Conservation (phyloP, 2,888 invertebrate species). For the Lamellibrachia satsuma region DNA sequence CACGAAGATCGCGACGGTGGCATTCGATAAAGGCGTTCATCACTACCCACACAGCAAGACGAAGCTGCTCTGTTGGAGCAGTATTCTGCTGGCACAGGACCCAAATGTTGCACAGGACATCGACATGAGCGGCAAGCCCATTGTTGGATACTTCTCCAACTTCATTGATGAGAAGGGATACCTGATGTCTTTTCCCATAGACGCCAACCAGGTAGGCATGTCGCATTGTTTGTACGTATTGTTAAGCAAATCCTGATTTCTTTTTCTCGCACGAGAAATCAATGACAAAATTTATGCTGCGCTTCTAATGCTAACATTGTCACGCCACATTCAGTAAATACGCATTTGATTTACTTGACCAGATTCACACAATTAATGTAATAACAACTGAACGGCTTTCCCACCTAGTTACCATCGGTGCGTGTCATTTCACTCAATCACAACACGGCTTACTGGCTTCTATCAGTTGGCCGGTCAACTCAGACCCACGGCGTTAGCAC, state of each 20-base stretch:
- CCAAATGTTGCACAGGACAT: conserved; percentile 39
- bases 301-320: neutral
- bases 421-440: neutral
- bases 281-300: neutral
- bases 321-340: neutral
- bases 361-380: neutral
- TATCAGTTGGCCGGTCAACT: neutral
- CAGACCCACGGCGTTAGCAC: neutral
- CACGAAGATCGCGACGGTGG: conserved; percentile 31
- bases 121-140: conserved; percentile 38
- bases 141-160: conserved; percentile 45
- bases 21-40: conserved; percentile 44
- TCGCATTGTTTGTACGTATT: neutral
- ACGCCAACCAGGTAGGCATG: conserved; percentile 37
- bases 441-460: neutral
- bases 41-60: conserved; percentile 44
- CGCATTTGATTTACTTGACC: neutral
- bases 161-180: conserved; percentile 44
- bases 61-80: conserved; percentile 40
- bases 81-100: conserved; percentile 40
- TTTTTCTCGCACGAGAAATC: neutral
- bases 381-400: neutral
- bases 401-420: neutral
- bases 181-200: conserved; percentile 40
- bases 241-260: neutral